Base-by-base conservation (phyloP, 1,140 invertebrate genomes). In the Conus ventricosus region DNA sequence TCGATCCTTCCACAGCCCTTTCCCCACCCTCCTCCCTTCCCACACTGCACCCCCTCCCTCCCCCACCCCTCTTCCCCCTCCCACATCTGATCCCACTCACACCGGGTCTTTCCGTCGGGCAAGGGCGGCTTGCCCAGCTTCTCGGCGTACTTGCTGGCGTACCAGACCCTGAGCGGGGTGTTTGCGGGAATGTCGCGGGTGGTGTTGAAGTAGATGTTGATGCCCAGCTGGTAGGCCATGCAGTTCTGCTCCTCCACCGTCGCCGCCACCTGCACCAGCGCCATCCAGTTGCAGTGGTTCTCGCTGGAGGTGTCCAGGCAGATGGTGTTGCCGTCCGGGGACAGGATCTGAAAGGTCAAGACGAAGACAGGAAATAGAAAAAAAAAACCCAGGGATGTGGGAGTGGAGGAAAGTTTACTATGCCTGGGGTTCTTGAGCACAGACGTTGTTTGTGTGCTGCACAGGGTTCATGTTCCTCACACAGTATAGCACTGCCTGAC, bases 241-340 rank as follows among this genome's bases (percentile, higher is more conserved):
- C 92, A 92, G 89, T 95, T 95, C 89, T 94, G 93, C 27, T 93
- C 90, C 27, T 89, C 90, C 25, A 78, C 81, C 0, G 83, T 89
- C 1, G 51, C 51, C 5, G 94, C 94, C 17, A 93, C 90, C 75
- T 90, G 92, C 1, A 95, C 91, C 85, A 95, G 89, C 76, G 93
- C 93, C 89, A 95, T 86, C 94, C 94, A 95, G 91, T 95, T 95
- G 92, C 94, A 95, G 63, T 94, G 92, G 90, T 94, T 92, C 86
- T 95, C 94, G 90, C 92, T 91, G 51, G 92, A 93, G 11, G 93
- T 91, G 85, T 95, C 94, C 15, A 95, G 90, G 84, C 91, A 92
- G 8, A 96, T 91, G 53, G 82, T 90, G 17, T 89, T 90, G 3
- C 91, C 92, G 91, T 94, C 94, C 88, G 92, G 93, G 8, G 91